phyloP scores from a whole-genome alignment of 2,888 invertebrate species.

The Dinocampus coccinellae region DNA sequence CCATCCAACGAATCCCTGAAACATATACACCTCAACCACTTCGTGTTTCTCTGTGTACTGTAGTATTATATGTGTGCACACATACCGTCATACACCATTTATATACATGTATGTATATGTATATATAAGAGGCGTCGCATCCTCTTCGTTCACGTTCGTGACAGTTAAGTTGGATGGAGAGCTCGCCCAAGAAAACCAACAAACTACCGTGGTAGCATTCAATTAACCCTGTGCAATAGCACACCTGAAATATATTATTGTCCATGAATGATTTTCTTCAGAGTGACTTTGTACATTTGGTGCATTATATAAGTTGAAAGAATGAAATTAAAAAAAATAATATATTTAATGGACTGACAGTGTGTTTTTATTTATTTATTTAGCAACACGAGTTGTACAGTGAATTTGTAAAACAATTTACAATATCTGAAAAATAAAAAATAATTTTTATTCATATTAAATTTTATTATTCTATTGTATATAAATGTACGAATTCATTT shows the following conservation, averaged over 20 bases:
- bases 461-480: no score
- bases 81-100: no score
- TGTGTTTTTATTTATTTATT: no score
- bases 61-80: conserved; percentile 35
- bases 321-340: neutral
- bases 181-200: conserved; percentile 46
- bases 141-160: conserved; percentile 42
- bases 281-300: neutral
- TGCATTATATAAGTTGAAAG: neutral
- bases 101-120: conserved; percentile 25
- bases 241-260: conserved; percentile 63
- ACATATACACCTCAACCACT: conserved; percentile 37
- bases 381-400: no score
- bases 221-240: conserved; percentile 66
- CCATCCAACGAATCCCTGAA: conserved; percentile 20
- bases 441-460: no score
- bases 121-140: neutral
- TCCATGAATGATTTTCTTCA: conserved; percentile 29
- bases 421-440: no score
- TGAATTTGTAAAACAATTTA: neutral
- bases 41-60: conserved; percentile 30
- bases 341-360: no score
- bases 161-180: conserved; percentile 34
- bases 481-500: no score
- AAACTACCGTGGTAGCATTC: conserved; percentile 69